Percentiles rank a stretch among this genome's conserved stretches.
These are phyloP conservation scores for Xanthia icteritia DNA, from an alignment of 2,888 invertebrate genomes.

Conservation along the genomic window DNA sequence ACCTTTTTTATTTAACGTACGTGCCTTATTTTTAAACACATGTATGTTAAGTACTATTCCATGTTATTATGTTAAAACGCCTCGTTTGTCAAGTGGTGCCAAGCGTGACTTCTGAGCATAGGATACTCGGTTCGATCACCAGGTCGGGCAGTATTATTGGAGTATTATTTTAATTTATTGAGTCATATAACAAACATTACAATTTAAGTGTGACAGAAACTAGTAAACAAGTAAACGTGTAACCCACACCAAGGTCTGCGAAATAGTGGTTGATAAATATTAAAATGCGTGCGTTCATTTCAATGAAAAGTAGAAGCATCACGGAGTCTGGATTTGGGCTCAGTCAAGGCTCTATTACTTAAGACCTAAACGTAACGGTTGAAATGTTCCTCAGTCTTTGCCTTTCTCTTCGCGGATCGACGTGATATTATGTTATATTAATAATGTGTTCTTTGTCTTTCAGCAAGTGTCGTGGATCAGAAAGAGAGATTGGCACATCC, in stretches of 20 bases:
- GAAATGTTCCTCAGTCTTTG: neutral
- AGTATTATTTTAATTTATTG: neutral
- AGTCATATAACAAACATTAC: too few species aligned
- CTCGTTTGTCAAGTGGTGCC: neutral
- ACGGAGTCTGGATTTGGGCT: neutral
- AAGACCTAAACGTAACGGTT: neutral
- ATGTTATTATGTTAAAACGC: neutral
- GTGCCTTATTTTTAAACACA: neutral
- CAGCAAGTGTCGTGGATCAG: slow-evolving; percentile 98
- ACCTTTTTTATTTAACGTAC: slow-evolving; percentile 26
- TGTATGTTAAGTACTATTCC: neutral
- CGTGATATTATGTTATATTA: neutral
- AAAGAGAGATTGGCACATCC: slow-evolving; percentile 97
- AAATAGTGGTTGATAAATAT: too few species aligned
- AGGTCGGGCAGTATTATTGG: neutral
- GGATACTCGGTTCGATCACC: neutral
- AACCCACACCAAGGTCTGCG: too few species aligned
- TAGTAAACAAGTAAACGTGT: too few species aligned
- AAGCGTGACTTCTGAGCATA: neutral
- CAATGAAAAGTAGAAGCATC: too few species aligned
- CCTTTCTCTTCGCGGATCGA: too few species aligned
- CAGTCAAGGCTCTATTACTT: neutral
- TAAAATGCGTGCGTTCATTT: too few species aligned
- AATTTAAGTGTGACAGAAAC: too few species aligned
- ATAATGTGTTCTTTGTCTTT: slow-evolving; percentile 73